phyloP scores from a whole-genome alignment of 2,113 vertebrate genomes.

The Irena cyanogastra region DNA sequence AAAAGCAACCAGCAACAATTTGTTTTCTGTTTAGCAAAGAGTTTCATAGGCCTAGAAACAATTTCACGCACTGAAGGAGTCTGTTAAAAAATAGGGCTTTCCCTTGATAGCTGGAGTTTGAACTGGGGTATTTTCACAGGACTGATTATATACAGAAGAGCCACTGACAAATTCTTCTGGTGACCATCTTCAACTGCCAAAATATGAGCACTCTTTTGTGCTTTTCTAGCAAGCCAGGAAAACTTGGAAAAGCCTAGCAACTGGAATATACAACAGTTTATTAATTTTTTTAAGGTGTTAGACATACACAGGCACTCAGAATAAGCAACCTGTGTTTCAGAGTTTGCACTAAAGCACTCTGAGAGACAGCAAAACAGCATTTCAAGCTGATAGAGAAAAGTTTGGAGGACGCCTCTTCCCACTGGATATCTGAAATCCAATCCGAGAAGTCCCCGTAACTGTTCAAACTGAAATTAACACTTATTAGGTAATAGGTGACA shows the following conservation, averaged over 20 bases:
- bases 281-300: neutral
- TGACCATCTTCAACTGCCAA: no score
- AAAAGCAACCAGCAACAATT: neutral
- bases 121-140: fast-evolving
- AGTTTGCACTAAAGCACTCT: neutral
- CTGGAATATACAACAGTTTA: fast-evolving
- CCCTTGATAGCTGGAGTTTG: fast-evolving
- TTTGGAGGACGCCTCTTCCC: neutral
- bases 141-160: neutral
- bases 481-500: neutral
- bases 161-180: neutral
- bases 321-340: neutral
- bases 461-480: neutral
- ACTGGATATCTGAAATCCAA: neutral
- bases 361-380: neutral
- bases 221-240: neutral
- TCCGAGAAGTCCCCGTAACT: neutral
- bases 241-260: neutral
- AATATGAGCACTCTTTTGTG: neutral
- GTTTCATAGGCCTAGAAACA: neutral
- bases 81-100: neutral
- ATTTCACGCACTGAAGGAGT: neutral
- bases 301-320: fast-evolving
- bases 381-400: neutral
- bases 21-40: neutral